Conservation (phyloP, 2,888 invertebrate species). For the Drosophila subsilvestris region DNA sequence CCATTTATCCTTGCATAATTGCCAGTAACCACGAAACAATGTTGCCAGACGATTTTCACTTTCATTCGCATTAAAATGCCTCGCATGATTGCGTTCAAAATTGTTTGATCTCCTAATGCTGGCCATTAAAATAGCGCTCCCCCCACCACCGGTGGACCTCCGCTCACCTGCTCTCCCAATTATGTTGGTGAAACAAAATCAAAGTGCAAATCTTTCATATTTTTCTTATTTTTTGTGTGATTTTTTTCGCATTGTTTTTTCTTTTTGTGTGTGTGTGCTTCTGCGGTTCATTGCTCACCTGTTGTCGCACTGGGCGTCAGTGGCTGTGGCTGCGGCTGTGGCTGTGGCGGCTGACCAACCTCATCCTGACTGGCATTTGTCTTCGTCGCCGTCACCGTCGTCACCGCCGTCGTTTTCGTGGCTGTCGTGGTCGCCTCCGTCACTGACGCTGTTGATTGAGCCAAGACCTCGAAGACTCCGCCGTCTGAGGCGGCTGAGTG, state of each 20-base stretch:
- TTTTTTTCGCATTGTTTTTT: not conserved
- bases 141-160: constrained; percentile 18
- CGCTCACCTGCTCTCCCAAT: constrained; percentile 42
- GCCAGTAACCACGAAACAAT: constrained; percentile 43
- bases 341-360: constrained; percentile 43
- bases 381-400: constrained; percentile 36
- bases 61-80: constrained; percentile 80
- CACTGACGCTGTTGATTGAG: constrained; percentile 47
- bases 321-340: not conserved
- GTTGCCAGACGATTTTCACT: constrained; percentile 69
- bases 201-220: constrained; percentile 77
- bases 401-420: constrained; percentile 8
- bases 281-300: constrained; percentile 68
- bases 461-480: constrained; percentile 68
- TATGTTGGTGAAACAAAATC: constrained; percentile 75
- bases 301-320: constrained; percentile 67
- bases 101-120: constrained; percentile 78
- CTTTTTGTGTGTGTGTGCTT: constrained; percentile 9
- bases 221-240: constrained; percentile 49
- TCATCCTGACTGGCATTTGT: constrained; percentile 67
- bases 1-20: constrained; percentile 73
- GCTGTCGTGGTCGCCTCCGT: constrained; percentile 17
- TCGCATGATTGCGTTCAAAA: constrained; percentile 81
- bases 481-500: constrained; percentile 27
- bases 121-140: constrained; percentile 68